Conservation (phyloP, 2,113 vertebrate genomes). For the Macrotis lagotis region DNA sequence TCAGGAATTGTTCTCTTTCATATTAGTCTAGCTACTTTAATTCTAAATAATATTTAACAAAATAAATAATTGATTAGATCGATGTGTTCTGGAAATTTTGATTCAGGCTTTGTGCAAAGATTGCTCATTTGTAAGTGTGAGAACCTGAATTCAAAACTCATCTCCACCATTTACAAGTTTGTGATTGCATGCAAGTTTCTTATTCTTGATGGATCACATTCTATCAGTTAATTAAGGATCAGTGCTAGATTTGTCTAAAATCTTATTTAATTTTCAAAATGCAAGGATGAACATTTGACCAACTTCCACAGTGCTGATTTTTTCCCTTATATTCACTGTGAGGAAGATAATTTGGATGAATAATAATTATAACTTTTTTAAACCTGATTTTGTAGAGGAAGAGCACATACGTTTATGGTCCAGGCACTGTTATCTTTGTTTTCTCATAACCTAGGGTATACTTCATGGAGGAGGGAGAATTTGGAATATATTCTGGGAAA, state of each 20-base stretch:
- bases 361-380: background rate
- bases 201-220: too few species aligned
- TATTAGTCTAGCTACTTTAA: background rate
- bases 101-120: too few species aligned
- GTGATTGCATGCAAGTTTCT: too few species aligned
- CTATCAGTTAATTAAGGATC: background rate
- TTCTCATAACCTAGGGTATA: background rate
- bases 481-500: background rate
- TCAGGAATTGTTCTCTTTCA: background rate
- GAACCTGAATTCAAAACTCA: background rate
- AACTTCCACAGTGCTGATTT: background rate
- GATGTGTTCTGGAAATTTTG: background rate
- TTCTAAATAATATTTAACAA: background rate
- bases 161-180: background rate
- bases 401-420: background rate
- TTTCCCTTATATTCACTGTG: background rate
- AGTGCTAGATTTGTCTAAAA: background rate
- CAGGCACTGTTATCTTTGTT: background rate
- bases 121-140: background rate
- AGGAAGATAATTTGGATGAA: background rate
- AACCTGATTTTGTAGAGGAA: background rate
- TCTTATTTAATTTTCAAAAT: background rate
- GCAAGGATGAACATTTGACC: background rate
- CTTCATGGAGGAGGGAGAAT: background rate
- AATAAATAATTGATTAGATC: background rate